Evolutionary conservation across 2,888 invertebrate species (phyloP).

Genomic region (Sympetrum striolatum): DNA sequence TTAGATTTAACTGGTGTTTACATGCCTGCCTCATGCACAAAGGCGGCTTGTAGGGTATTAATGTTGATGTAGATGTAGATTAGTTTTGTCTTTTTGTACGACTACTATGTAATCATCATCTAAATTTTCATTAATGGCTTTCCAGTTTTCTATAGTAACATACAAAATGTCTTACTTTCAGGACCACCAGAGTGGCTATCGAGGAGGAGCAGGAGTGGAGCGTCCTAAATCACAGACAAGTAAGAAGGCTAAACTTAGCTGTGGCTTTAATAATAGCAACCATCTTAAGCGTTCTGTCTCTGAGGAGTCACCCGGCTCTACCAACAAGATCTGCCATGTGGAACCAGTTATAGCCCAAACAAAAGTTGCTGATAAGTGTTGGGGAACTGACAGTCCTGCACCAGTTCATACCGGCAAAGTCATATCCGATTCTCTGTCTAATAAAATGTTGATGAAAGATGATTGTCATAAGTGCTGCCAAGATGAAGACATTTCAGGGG

Average conservation of each 20-base stretch:
- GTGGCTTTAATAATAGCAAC: constrained; percentile 1
- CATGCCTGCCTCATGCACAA: too few relatives aligned
- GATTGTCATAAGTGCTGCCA: not conserved
- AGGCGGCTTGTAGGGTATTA: too few relatives aligned
- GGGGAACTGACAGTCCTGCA: not conserved
- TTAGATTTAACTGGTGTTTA: too few relatives aligned
- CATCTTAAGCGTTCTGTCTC: constrained; percentile 4
- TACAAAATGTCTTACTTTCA: not conserved
- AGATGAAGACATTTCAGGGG: not conserved
- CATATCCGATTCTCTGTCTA: not conserved
- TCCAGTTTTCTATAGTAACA: too few relatives aligned
- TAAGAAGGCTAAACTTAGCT: constrained; percentile 21
- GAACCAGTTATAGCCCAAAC: not conserved
- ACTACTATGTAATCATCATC: too few relatives aligned
- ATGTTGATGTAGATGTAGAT: too few relatives aligned
- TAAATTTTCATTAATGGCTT: too few relatives aligned
- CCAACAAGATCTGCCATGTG: constrained; percentile 16
- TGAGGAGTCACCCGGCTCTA: not conserved
- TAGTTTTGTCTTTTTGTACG: too few relatives aligned
- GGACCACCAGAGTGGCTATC: constrained; percentile 2
- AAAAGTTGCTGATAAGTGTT: constrained; percentile 9
- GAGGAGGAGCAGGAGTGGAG: not conserved
- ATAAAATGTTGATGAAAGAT: not conserved
- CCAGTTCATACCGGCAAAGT: not conserved
- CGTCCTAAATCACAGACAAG: constrained; percentile 16